Base-by-base conservation (phyloP, 2,797 vertebrate species). In the Cyprinella venusta region DNA sequence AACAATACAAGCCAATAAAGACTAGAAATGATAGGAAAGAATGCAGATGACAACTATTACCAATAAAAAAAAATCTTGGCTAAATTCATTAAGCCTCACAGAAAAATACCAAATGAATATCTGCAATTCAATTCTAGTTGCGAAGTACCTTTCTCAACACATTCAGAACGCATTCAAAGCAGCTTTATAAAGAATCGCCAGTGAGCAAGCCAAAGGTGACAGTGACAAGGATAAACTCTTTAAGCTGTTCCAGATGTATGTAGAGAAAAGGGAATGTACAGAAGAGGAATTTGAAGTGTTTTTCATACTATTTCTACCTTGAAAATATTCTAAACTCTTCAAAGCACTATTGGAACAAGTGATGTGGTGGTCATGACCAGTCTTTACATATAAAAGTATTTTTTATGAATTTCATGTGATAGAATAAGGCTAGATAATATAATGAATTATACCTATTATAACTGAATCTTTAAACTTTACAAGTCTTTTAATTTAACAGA, bases 341-440 rank as follows among this genome's bases (percentile, higher is more conserved):
- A 72, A 52, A 33, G 19, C 45, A 30, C 9, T 19, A 33, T 12
- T 72, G 45, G 52, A 72, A 65, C 88, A 36, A 54, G 19, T 42
- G 24, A 64, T 72, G 74, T 74, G 19, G 52, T 38, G 63, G 15
- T 72, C 45, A 50, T 9, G 69, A 72, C 16, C 26, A 21, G 16
- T 10, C 21, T 70, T 26, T 26, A 7, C 24, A 16, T 19, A 71
- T 48, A 7, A 26, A 48, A 24, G 3, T 26, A 19, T 19, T 50
- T 50, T 50, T 33, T 5, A 50, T 72, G 45, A 52, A 52, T 33
- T 33, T 50, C 69, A 21, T 26, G 18, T 33, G 69, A 26, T 33
- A 24, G 40, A 70, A 70, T 70, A 26, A 26, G n/a, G 56, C 12
- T 61, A 21, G 50, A 21, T 21, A 54, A 12, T n/a, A 12, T n/a